Evolutionary conservation across 2,888 invertebrate species (phyloP).

Genomic region (Drosophila macrospina): DNA sequence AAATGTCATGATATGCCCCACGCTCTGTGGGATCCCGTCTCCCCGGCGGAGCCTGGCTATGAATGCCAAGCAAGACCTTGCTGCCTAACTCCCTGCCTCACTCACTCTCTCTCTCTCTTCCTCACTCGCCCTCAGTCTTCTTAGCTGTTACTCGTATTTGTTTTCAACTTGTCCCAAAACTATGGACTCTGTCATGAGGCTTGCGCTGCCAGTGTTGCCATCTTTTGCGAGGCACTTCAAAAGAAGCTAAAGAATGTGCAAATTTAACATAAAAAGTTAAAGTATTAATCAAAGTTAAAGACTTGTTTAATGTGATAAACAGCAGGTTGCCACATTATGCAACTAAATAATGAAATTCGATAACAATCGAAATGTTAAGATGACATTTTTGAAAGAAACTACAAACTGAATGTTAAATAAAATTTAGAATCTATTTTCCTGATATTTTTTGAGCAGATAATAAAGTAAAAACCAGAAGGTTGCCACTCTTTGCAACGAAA

Average conservation of each 20-base stretch:
- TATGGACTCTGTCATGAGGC: slow-evolving; percentile 63
- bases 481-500: no score
- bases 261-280: no score
- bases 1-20: slow-evolving; percentile 85
- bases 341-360: not conserved
- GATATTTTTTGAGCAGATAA: no score
- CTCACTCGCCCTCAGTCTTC: slow-evolving; percentile 2
- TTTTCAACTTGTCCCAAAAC: slow-evolving; percentile 72
- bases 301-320: no score
- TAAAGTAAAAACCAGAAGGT: no score
- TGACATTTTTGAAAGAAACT: no score
- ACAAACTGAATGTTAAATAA: no score
- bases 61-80: slow-evolving; percentile 25
- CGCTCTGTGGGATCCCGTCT: slow-evolving; percentile 69
- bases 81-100: not conserved
- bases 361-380: not conserved
- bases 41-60: slow-evolving; percentile 10
- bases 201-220: slow-evolving; percentile 27
- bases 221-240: not conserved
- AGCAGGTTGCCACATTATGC: no score
- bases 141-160: slow-evolving; percentile 50
- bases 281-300: no score
- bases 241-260: no score
- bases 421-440: no score
- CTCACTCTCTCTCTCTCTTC: not conserved